These are phyloP conservation scores for Chloebia gouldiae DNA, from an alignment of 2,113 vertebrate species.

Conservation along the genomic window DNA sequence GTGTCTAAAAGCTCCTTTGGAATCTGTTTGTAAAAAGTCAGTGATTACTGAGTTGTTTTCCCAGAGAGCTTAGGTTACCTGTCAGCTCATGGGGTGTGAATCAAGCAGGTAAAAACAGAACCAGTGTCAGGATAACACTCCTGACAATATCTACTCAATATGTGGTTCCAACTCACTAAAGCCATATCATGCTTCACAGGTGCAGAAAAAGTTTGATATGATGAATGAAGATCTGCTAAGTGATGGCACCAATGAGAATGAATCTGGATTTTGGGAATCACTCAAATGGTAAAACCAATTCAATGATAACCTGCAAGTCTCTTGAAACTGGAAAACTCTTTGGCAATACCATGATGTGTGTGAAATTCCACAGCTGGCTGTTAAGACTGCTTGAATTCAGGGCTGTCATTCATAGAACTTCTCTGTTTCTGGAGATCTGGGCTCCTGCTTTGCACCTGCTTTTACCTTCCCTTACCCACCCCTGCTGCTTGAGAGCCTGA, in stretches of 20 bases:
- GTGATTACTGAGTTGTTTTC: background rate
- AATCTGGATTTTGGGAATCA: constrained; percentile 95
- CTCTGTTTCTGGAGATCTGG: background rate
- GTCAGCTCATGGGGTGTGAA: background rate
- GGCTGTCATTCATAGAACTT: background rate
- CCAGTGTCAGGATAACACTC: background rate
- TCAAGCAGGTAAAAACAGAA: background rate
- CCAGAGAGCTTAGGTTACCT: background rate
- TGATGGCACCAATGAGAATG: constrained; percentile 85
- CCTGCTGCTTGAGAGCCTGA: background rate
- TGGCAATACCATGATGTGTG: background rate
- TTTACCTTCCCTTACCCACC: background rate
- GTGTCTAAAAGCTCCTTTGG: background rate
- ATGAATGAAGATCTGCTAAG: constrained; percentile 94
- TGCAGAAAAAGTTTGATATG: constrained; percentile 96
- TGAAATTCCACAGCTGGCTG: background rate
- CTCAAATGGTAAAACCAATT: constrained; percentile 83
- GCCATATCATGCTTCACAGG: constrained; percentile 69
- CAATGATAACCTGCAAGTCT: background rate
- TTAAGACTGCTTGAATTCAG: background rate
- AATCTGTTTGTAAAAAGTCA: background rate
- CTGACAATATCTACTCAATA: background rate
- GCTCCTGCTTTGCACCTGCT: background rate
- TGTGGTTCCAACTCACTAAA: background rate
- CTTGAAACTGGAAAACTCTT: background rate